These are phyloP conservation scores for Lota lota DNA, from an alignment of 2,113 vertebrate species.

Conservation along the genomic window DNA sequence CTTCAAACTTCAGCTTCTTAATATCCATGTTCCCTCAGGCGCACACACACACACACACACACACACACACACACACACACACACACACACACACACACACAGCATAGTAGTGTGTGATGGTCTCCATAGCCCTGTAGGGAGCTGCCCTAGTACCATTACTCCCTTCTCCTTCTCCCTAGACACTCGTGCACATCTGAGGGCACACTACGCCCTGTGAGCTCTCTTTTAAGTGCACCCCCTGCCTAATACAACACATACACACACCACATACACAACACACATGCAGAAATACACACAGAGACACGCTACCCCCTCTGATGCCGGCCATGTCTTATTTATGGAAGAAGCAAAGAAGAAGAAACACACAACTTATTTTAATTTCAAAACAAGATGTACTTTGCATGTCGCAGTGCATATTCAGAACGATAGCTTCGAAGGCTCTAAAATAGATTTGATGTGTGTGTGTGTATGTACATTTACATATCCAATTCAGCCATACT, in stretches of 20 bases:
- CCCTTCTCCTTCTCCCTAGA: too few relatives aligned
- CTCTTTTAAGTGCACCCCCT: constrained; percentile 41
- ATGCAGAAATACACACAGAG: too few relatives aligned
- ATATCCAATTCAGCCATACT: too few relatives aligned
- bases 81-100: constrained; percentile 6
- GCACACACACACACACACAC: too few relatives aligned
- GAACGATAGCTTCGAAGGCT: too few relatives aligned
- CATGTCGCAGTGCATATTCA: background rate
- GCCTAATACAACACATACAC: background rate
- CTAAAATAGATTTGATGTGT: background rate
- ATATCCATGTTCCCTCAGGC: too few relatives aligned
- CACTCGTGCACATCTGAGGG: constrained; percentile 37
- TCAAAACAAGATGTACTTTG: background rate
- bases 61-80: constrained; percentile 1
- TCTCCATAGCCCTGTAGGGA: too few relatives aligned
- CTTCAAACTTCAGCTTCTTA: too few relatives aligned
- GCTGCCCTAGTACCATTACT: too few relatives aligned
- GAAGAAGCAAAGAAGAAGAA: background rate
- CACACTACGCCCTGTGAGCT: constrained; percentile 24
- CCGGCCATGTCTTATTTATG: background rate
- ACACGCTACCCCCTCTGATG: background rate
- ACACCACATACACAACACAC: too few relatives aligned
- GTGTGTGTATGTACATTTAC: background rate
- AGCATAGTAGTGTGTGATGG: too few relatives aligned
- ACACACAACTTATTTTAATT: background rate